Base-by-base conservation (phyloP, 2,113 vertebrate species). In the Microtus oregoni region DNA sequence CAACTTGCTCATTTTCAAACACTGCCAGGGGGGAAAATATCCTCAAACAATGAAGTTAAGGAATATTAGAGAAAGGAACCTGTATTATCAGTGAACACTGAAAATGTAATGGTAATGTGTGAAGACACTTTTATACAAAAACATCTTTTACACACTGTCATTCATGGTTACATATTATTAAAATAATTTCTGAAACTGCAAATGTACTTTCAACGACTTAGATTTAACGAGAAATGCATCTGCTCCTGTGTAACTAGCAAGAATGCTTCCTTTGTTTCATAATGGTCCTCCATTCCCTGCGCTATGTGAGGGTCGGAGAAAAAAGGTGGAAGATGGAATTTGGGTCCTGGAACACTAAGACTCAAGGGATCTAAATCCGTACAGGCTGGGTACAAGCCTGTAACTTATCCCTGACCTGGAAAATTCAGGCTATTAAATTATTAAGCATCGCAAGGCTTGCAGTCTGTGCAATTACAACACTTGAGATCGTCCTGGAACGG, bases 361-460 rank as follows among this genome's bases (percentile, higher is more conserved):
- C 6, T 75, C 61, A 58, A 9, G 52, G 67, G 35, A 72, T 67
- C 13, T 89, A 55, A 73, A 88, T 82, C 87, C 44, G 67, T 73
- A 91, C 82, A 24, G 92, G 89, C 73, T 58, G 35, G 17, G 10
- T 63, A 91, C 52, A 78, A 96, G 50, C 58, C 52, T 90, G 1
- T n/a, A 87, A 65, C 17, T 94, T 91, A 82, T 50, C 75, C 79
- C 78, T 96, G 92, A 96, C 83, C 89, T 93, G 63, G 73, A 96
- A 96, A 92, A 96, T 93, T 63, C 68, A 67, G 82, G 93, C 58
- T 94, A 83, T 86, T 96, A 70, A 97, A 89, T 96, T 93, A 94
- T 87, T 89, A 72, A 96, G 75, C 11, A 88, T 13, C 55, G 95
- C 70, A 77, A 86, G 26, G 82, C 30, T 92, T 94, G 58, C 4